A percentile compares a stretch with the other conserved stretches of the same genome.
These are phyloP conservation scores for Campaea margaritaria DNA, from an alignment of 2,888 invertebrate genomes.

Conservation along the genomic window DNA sequence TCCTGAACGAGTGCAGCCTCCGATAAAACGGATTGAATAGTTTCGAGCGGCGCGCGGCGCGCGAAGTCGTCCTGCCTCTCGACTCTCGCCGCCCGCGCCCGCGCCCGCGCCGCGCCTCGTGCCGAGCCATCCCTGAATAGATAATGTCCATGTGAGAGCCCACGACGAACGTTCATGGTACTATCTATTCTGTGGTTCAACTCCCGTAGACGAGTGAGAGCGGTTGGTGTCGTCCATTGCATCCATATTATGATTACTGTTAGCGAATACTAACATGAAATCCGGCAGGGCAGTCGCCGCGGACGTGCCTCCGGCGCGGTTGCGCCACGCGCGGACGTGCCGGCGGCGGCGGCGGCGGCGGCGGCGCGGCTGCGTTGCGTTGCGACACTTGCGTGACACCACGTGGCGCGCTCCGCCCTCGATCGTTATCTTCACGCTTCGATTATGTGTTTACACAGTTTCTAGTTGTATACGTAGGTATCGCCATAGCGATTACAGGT, in stretches of 20 bases:
- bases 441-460: slow-evolving; percentile 5
- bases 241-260: too few relatives aligned
- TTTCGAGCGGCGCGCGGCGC: slow-evolving; percentile 8
- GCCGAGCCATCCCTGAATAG: background rate
- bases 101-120: background rate
- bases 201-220: too few relatives aligned
- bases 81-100: background rate
- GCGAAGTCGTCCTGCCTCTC: background rate
- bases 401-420: background rate
- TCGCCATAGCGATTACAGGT: background rate
- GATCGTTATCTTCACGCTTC: slow-evolving; percentile 5
- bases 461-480: background rate
- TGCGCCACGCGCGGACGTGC: background rate
- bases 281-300: too few relatives aligned
- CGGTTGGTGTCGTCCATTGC: too few relatives aligned
- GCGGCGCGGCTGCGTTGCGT: slow-evolving; percentile 14
- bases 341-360: slow-evolving; percentile 11
- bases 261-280: too few relatives aligned
- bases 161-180: too few relatives aligned
- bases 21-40: slow-evolving; percentile 21
- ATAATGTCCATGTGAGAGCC: too few relatives aligned
- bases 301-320: background rate
- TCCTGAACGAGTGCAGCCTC: slow-evolving; percentile 19
- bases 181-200: too few relatives aligned
- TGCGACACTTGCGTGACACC: background rate